A percentile compares a stretch with the other conserved stretches of the same genome.
phyloP scores from a whole-genome alignment of 2,113 vertebrate species.

The Ahaetulla prasina region DNA sequence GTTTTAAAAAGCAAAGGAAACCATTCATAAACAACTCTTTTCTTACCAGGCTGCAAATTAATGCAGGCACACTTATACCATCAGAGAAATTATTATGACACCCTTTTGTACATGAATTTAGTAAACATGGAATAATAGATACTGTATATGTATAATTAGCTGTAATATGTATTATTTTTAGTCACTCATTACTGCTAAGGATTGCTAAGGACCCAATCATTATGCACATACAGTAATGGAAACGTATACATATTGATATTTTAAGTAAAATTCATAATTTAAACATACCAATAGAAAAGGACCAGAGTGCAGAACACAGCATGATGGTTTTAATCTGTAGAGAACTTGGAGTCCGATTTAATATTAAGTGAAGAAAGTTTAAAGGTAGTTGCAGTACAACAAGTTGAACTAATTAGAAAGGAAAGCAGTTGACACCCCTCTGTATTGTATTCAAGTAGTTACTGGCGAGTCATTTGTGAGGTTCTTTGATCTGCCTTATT shows the following conservation, averaged over 20 bases:
- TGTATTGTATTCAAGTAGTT: background rate
- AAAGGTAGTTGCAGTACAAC: background rate
- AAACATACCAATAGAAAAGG: background rate
- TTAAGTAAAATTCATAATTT: background rate
- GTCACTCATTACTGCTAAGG: background rate
- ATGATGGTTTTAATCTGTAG: background rate
- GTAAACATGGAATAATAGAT: background rate
- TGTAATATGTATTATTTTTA: background rate
- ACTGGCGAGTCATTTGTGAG: background rate
- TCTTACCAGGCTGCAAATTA: background rate
- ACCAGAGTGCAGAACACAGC: background rate
- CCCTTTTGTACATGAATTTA: background rate
- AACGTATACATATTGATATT: background rate
- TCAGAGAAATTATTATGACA: background rate
- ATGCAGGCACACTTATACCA: background rate
- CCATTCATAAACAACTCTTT: background rate
- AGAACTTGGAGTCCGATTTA: background rate
- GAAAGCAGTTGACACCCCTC: background rate
- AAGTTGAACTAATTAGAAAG: background rate
- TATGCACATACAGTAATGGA: background rate
- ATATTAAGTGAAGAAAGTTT: background rate
- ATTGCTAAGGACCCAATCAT: background rate
- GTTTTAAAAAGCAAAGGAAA: background rate
- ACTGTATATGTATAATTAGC: background rate
- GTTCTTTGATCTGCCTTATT: background rate